Evolutionary conservation across 2,797 vertebrate genomes (phyloP).

Genomic region (Helarctos malayanus): DNA sequence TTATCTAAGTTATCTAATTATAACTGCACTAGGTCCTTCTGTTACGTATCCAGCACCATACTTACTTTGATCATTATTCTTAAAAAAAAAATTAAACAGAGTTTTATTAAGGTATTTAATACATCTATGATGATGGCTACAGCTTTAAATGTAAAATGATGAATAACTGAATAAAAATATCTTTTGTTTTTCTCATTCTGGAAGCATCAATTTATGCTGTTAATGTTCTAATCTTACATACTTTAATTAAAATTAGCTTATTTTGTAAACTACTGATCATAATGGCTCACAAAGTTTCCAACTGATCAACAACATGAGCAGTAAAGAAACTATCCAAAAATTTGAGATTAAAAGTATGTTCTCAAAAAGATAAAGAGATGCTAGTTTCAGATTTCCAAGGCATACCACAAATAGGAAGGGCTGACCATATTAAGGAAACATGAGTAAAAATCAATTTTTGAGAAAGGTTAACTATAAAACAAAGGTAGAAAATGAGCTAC

Average conservation of each 20-base stretch:
- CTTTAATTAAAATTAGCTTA: background rate
- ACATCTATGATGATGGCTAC: background rate
- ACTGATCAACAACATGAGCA: background rate
- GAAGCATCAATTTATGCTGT: background rate
- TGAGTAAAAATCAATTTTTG: background rate
- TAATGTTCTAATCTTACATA: background rate
- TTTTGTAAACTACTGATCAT: background rate
- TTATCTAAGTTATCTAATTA: background rate
- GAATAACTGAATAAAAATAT: constrained; percentile 26
- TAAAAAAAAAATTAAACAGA: background rate
- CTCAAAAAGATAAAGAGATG: background rate
- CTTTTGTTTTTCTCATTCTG: background rate
- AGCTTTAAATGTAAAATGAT: background rate
- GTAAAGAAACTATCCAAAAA: background rate
- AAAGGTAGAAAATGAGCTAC: background rate
- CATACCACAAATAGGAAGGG: background rate
- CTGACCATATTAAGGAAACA: background rate
- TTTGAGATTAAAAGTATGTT: background rate
- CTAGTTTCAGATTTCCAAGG: background rate
- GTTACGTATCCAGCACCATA: background rate
- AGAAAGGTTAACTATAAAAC: background rate
- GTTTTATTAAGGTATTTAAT: background rate
- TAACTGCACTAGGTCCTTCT: background rate
- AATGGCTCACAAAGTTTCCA: background rate
- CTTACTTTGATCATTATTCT: constrained; percentile 36